A percentile compares a stretch with the other conserved stretches of the same genome.
These are phyloP conservation scores for Hylyphantes graminicola DNA, from an alignment of 1,140 invertebrate genomes.

Conservation along the genomic window DNA sequence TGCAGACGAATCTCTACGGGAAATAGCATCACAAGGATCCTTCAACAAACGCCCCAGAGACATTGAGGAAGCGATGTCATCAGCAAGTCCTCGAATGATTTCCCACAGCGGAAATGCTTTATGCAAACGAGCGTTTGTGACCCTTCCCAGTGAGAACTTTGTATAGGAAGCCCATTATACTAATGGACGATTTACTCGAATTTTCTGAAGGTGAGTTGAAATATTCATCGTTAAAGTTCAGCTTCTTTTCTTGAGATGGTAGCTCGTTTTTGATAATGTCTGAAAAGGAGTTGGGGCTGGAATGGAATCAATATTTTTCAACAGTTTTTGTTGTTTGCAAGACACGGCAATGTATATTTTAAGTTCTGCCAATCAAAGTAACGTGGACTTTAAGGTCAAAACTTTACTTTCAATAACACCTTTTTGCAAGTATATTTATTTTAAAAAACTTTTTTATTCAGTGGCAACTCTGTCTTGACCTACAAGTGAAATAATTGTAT, in stretches of 20 bases:
- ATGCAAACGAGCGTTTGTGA: conserved; percentile 12
- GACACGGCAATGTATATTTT: too few species aligned
- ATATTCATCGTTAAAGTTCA: background rate
- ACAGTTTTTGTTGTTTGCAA: too few species aligned
- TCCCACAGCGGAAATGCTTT: conserved; percentile 28
- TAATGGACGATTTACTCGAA: conserved; percentile 8
- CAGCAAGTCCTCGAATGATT: conserved; percentile 18
- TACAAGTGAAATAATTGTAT: too few species aligned
- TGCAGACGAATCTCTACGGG: background rate
- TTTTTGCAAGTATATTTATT: too few species aligned
- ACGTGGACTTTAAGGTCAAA: too few species aligned
- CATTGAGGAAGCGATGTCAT: conserved; percentile 15
- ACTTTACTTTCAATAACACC: too few species aligned
- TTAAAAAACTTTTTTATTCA: too few species aligned
- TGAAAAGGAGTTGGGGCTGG: background rate
- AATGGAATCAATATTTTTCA: too few species aligned
- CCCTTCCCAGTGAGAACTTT: background rate
- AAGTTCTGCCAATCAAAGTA: too few species aligned
- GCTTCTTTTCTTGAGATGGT: background rate
- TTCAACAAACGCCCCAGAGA: background rate
- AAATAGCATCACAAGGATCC: background rate
- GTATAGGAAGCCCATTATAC: conserved; percentile 19
- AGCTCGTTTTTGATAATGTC: background rate
- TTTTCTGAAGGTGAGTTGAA: background rate
- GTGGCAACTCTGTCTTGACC: too few species aligned